Base-by-base conservation (phyloP, 2,113 vertebrate species). In the Stigmatopora argus region DNA sequence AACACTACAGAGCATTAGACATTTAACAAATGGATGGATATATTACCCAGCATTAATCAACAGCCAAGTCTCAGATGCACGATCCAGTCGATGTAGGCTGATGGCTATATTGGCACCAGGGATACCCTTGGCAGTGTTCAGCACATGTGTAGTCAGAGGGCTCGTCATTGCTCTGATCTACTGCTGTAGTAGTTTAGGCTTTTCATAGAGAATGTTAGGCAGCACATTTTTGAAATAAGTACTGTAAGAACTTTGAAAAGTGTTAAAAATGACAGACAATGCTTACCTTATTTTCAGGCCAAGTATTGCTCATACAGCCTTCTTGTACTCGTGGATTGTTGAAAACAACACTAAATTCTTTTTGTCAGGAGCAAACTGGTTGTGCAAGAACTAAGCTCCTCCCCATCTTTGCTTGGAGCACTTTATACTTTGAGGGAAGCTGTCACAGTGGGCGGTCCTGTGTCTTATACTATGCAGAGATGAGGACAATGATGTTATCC, bases 101-200 rank as follows among this genome's bases (percentile, higher is more conserved):
- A 92, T 69, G 66, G 71, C 57, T 76, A 92, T 79, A 56, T 85
- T 83, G 1, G 88, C 86, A 12, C 82, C 90, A 58, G 91, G 90
- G 62, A 89, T 58, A 0, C 91, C 91, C 17, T 51, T 56, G 0
- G 78, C 88, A 49, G 78, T 88, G 78, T 92, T 91, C 31, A 92
- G 77, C 53, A 92, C 90, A 60, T 92, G 91, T 18, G 88, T 92
- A 65, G 88, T 90, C 47, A 92, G 80, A 2, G 88, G 89, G 73
- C 89, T 89, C 0, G 85, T 66, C 89, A 92, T 91, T 53, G 63
- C 63, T 73, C 62, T 65, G 68, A 45, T 75, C 90, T 90, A 31
- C 31, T 31, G 26, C 26, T 31, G 26, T 31, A 31, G 26, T 31
- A 31, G 26, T 31, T 13, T 23, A 55, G 23, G 26, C 5, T 15